phyloP scores from a whole-genome alignment of 2,797 vertebrate genomes.

The Oryzias sinensis region DNA sequence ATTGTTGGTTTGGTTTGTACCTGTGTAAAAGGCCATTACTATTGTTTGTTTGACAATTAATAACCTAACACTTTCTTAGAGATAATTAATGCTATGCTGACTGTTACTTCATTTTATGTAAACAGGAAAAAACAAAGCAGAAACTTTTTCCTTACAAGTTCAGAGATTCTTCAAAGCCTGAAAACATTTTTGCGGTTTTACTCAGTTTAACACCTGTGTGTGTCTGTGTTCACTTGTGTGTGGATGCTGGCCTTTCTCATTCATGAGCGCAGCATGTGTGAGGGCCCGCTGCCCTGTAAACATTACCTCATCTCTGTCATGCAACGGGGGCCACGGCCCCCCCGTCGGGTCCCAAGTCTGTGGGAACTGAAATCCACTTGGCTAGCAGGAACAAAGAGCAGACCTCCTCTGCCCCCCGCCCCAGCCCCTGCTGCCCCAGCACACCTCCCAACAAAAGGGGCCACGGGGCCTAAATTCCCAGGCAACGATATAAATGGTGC shows the following conservation, averaged over 20 bases:
- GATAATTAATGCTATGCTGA: too few relatives aligned
- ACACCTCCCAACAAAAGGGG: slow-evolving; percentile 81
- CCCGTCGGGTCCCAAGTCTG: slow-evolving; percentile 60
- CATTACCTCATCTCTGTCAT: slow-evolving; percentile 78
- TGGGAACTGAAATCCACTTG: slow-evolving; percentile 86
- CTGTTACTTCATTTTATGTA: too few relatives aligned
- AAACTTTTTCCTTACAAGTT: too few relatives aligned
- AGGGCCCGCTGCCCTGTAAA: slow-evolving; percentile 63
- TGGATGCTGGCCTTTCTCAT: slow-evolving; percentile 10
- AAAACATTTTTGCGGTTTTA: not conserved
- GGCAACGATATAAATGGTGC: slow-evolving; percentile 89
- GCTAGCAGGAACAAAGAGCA: slow-evolving; percentile 85
- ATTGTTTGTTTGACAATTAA: too few relatives aligned
- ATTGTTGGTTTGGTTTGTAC: too few relatives aligned
- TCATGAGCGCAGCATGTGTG: slow-evolving; percentile 32
- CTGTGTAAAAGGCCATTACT: too few relatives aligned
- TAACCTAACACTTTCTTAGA: too few relatives aligned
- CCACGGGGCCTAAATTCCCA: slow-evolving; percentile 85
- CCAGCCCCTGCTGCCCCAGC: slow-evolving; percentile 70
- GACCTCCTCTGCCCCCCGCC: slow-evolving; percentile 74
- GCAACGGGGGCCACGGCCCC: slow-evolving; percentile 27
- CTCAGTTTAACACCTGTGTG: slow-evolving; percentile 21
- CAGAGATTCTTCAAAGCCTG: too few relatives aligned
- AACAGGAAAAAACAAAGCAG: too few relatives aligned
- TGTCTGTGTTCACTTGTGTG: slow-evolving; percentile 9